phyloP scores from a whole-genome alignment of 2,888 invertebrate species.

The Chloroclysta siterata region DNA sequence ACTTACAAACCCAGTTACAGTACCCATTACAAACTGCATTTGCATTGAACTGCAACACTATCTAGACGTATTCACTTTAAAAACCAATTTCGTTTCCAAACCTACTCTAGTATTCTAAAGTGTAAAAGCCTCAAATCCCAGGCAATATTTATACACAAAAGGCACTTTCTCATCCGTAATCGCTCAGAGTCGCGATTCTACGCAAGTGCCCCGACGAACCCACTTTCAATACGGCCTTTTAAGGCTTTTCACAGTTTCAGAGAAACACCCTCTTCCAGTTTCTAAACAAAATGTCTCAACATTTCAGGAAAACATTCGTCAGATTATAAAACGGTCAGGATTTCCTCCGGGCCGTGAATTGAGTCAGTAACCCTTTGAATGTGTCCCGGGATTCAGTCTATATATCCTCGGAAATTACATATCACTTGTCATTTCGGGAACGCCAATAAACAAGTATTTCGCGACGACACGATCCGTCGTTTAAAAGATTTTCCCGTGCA shows the following conservation, averaged over 20 bases:
- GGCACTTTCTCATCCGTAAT: conserved; percentile 52
- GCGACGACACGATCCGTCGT: conserved; percentile 37
- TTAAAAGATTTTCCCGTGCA: conserved; percentile 44
- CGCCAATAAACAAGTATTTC: conserved; percentile 39
- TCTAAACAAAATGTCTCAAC: conserved; percentile 43
- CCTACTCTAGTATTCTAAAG: conserved; percentile 23
- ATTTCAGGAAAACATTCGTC: conserved; percentile 39
- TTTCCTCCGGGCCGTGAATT: conserved; percentile 34
- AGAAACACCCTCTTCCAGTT: conserved; percentile 34
- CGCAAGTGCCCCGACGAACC: conserved; percentile 41
- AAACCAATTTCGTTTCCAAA: conserved; percentile 18
- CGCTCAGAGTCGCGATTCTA: conserved; percentile 54
- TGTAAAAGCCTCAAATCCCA: conserved; percentile 36
- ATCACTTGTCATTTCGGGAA: conserved; percentile 34
- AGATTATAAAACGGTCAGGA: conserved; percentile 42
- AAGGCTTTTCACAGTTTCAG: conserved; percentile 35
- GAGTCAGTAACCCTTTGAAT: conserved; percentile 38
- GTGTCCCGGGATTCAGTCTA: conserved; percentile 31
- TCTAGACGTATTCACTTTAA: conserved; percentile 5
- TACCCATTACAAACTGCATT: too few species aligned
- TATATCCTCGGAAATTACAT: conserved; percentile 36
- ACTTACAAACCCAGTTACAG: too few species aligned
- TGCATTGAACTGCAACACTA: too few species aligned
- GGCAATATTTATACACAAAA: conserved; percentile 48
- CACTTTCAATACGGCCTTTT: conserved; percentile 51